Evolutionary conservation across 2,797 vertebrate species (phyloP).

Genomic region (Aeoliscus strigatus): DNA sequence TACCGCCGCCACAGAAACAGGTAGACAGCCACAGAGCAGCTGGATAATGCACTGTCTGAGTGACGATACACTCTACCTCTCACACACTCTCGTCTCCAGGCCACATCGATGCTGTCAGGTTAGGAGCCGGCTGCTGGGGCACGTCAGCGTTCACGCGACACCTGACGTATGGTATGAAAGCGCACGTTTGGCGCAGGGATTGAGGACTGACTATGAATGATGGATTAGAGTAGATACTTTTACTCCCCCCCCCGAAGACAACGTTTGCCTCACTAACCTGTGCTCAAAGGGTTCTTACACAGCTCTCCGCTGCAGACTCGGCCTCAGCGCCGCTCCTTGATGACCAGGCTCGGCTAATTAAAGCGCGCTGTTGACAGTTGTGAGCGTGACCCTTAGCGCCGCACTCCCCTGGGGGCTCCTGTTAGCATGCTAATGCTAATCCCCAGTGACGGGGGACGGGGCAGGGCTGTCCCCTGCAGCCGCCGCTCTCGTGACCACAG

Average conservation of each 20-base stretch:
- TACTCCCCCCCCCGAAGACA: constrained; percentile 2
- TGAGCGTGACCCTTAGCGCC: constrained; percentile 56
- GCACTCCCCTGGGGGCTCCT: constrained; percentile 51
- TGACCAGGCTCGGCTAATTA: constrained; percentile 57
- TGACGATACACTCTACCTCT: constrained; percentile 63
- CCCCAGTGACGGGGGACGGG: constrained; percentile 69
- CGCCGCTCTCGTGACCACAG: constrained; percentile 57
- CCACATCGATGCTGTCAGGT: constrained; percentile 63
- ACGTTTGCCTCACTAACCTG: neutral
- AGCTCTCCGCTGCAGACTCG: too few species aligned
- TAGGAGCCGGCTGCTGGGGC: constrained; percentile 40
- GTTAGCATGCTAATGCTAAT: constrained; percentile 77
- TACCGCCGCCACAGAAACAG: constrained; percentile 62
- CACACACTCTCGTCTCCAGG: constrained; percentile 46
- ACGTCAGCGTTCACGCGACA: constrained; percentile 42
- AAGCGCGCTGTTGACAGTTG: constrained; percentile 70
- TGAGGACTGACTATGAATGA: constrained; percentile 41
- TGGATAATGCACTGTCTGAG: constrained; percentile 73
- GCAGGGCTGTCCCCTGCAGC: constrained; percentile 66
- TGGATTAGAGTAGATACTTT: constrained; percentile 32
- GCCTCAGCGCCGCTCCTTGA: constrained; percentile 25
- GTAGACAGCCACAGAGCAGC: constrained; percentile 81
- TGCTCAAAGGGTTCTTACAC: constrained; percentile 1
- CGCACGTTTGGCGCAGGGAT: constrained; percentile 14
- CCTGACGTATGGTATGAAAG: constrained; percentile 47